Evolutionary conservation across 2,797 vertebrate species (phyloP).

Genomic region (Rhabdomys pumilio): DNA sequence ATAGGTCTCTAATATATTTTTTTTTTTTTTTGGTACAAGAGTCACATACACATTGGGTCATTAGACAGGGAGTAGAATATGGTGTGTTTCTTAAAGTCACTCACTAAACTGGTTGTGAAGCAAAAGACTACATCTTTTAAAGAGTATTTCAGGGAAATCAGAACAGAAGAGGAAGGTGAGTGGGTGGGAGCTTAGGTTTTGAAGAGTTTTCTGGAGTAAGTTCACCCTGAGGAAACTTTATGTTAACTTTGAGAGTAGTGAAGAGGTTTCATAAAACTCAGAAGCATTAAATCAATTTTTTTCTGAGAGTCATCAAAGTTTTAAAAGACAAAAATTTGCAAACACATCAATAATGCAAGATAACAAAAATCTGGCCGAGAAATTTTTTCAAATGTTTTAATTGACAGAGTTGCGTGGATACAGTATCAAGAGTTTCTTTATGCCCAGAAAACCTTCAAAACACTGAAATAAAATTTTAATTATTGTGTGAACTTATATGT

Average conservation of each 20-base stretch:
- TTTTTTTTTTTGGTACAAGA: no score
- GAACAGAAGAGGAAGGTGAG: not conserved
- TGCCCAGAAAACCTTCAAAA: not conserved
- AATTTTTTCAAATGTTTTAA: not conserved
- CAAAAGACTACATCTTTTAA: not conserved
- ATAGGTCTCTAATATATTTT: not conserved
- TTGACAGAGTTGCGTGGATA: not conserved
- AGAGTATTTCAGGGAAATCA: not conserved
- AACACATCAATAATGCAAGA: not conserved
- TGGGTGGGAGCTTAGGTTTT: not conserved
- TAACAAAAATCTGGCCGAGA: not conserved
- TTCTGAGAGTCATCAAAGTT: not conserved
- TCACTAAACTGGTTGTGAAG: not conserved
- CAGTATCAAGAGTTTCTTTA: conserved; percentile 1
- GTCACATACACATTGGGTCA: not conserved
- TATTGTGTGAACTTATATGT: not conserved
- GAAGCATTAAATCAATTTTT: not conserved
- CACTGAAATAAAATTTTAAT: not conserved
- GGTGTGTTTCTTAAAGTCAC: not conserved
- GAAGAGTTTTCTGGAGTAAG: not conserved
- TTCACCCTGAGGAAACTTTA: no score
- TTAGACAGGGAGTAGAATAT: no score
- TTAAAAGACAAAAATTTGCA: not conserved
- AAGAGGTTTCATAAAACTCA: not conserved
- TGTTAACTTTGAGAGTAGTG: not conserved